Base-by-base conservation (phyloP, 2,113 vertebrate species). In the Hylia prasina region DNA sequence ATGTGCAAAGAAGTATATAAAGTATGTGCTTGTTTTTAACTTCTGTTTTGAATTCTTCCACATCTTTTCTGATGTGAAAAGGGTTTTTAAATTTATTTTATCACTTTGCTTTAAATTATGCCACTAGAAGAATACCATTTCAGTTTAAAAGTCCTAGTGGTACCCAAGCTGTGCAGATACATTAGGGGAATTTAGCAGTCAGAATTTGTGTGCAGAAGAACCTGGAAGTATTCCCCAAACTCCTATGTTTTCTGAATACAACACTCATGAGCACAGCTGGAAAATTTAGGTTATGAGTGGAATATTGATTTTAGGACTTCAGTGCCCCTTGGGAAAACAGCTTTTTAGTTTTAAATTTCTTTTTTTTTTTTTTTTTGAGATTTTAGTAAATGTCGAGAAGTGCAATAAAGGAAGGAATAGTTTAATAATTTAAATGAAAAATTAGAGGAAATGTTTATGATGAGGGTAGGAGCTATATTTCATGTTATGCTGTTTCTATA, bases 231-330 rank as follows among this genome's bases (percentile, higher is more conserved):
- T 75, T 78, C 30, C 23, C 35, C 57, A 20, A 75, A 22, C 33
- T 54, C 47, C 63, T 73, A 25, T 0, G 3, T 86, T 90, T 95
- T 92, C 28, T 83, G 80, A 92, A 86, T 83, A 48, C 31, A 70
- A 6, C 14, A 47, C 30, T 86, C 27, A 63, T 0, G 1, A 66
- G 19, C 27, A n/a, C 18, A 63, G 60, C 44, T 95, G 64, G 35
- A 95, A 86, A 87, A 90, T 92, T 47, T 58, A 83, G 76, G 21
- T 80, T 92, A 23, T 58, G 48, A 83, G 39, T 63, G 39, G 51
- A 81, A 94, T 94, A 92, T 89, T 66, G 72, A 73, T 94, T 93
- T 87, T 75, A 81, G 60, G 50, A 84, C 37, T 81, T 60, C 17
- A 42, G 19, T 68, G 35, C 35, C 68, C 10, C 51, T 87, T 94